phyloP scores from a whole-genome alignment of 2,888 invertebrate genomes.

The Caenorhabditis panamensis region DNA sequence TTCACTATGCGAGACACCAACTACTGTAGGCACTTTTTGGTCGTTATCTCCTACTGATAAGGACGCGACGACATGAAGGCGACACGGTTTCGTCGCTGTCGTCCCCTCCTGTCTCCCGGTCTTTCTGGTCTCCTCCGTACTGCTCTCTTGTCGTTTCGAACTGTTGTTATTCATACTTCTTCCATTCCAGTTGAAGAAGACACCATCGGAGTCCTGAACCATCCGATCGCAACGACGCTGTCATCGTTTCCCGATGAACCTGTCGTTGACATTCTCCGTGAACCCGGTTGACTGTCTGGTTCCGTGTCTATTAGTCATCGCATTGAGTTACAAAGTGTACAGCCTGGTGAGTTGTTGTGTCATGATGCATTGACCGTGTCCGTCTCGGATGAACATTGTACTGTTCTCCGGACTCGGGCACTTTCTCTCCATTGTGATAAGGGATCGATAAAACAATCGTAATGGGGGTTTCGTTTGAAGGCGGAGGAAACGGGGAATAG shows the following conservation, averaged over 20 bases:
- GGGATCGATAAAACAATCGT: too few species aligned
- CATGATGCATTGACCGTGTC: neutral
- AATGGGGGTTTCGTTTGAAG: neutral
- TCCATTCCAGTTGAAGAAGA: neutral
- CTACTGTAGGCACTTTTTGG: neutral
- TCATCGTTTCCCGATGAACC: slow-evolving; percentile 21
- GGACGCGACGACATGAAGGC: neutral
- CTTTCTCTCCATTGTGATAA: neutral
- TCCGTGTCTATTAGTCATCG: slow-evolving; percentile 21
- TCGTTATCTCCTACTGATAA: slow-evolving; percentile 5
- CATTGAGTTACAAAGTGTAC: slow-evolving; percentile 26
- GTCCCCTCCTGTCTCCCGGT: neutral
- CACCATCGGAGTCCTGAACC: neutral
- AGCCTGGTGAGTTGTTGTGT: slow-evolving; percentile 18
- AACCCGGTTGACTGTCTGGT: slow-evolving; percentile 27
- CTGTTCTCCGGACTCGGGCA: neutral
- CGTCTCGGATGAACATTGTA: neutral
- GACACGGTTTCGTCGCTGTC: neutral
- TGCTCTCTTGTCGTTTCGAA: neutral
- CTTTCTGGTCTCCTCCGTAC: neutral
- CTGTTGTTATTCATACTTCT: neutral
- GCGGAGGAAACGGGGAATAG: neutral
- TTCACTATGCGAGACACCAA: neutral
- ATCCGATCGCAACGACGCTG: neutral
- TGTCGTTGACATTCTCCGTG: neutral